Conservation (phyloP, 2,888 invertebrate genomes). For the Brenthis daphne region DNA sequence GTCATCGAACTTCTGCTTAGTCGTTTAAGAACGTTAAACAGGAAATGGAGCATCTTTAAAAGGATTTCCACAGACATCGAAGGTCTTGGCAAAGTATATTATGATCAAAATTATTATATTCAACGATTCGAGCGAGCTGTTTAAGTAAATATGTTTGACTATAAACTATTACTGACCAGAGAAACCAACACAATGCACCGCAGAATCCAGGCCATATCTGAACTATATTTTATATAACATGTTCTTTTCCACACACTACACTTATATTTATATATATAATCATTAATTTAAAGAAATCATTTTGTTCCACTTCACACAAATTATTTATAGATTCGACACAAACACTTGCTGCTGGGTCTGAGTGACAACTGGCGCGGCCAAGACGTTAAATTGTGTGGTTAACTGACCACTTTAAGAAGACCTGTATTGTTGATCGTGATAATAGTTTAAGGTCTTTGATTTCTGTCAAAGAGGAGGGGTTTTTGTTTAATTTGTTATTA, state of each 20-base stretch:
- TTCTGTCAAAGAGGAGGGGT: conserved; percentile 4
- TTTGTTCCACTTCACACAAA: conserved; percentile 4
- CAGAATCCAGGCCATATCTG: conserved; percentile 58
- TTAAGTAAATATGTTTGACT: no score
- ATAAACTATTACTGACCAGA: conserved; percentile 48
- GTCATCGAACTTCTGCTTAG: neutral
- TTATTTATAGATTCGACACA: conserved; percentile 31
- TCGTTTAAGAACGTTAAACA: conserved; percentile 1
- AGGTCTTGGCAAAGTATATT: neutral
- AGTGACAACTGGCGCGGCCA: conserved; percentile 35
- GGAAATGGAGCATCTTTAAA: conserved; percentile 15
- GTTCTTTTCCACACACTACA: conserved; percentile 20
- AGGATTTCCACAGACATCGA: conserved; percentile 22
- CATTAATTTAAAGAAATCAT: conserved; percentile 5
- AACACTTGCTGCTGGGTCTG: conserved; percentile 28
- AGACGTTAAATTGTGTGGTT: conserved; percentile 27
- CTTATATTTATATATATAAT: conserved; percentile 15
- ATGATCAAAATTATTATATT: no score
- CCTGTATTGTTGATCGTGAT: conserved; percentile 23
- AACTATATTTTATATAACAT: conserved; percentile 29
- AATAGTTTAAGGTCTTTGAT: conserved; percentile 7
- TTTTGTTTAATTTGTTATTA: conserved; percentile 8
- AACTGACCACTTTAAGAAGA: conserved; percentile 21
- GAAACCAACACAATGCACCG: conserved; percentile 54
- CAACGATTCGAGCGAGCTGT: no score